Evolutionary conservation across 1,140 invertebrate genomes (phyloP), one percentile per base, ranked within the genome.

Genomic region (Geopemphigus sp.): DNA sequence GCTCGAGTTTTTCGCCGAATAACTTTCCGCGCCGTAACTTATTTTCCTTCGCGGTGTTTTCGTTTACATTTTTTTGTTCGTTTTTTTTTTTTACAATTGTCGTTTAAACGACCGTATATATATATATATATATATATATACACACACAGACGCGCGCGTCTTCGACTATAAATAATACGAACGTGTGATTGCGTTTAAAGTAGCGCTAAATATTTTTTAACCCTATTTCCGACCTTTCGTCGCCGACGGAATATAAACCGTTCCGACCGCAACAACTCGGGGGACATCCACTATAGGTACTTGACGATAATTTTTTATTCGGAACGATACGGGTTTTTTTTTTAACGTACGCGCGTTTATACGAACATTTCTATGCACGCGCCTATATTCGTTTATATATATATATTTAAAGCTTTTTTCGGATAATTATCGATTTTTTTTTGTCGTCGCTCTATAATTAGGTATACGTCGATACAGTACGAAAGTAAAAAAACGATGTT

Each of bases 191-290:
- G 56, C 57, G 26, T 29, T 2, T 61, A 78, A 78, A 78, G 56
- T 78, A 78, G 56, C 54, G 56, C 74, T 78, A 78, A 78, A 78
- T 78, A 78, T 45, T 61, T 78, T 78, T 59, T 61, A 78, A 78
- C 74, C 74, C 56, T 78, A 78, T 78, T 78, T 78, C 74, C 74
- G 74, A 78, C 74, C 74, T 78, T 78, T 78, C 17, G 17, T 74
- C 24, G 72, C 17, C 47, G 68, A 54, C 68, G 15, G 50, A 72
- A 53, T 54, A 29, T n/a, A 54, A 72, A 6, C 50, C 50, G 47
- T 54, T 72, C 54, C 11, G 11, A 72, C 68, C 68, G n/a, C 66
- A 50, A 68, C 39, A 50, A 68, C 64, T 50, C 50, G 6, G 22
- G n/a, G 45, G 66, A 29, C 29, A 53, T 17, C 22, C 24, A 70